Evolutionary conservation across 2,113 vertebrate genomes (phyloP), one percentile per base, ranked within the genome.

Genomic region (Percopsis transmontana): DNA sequence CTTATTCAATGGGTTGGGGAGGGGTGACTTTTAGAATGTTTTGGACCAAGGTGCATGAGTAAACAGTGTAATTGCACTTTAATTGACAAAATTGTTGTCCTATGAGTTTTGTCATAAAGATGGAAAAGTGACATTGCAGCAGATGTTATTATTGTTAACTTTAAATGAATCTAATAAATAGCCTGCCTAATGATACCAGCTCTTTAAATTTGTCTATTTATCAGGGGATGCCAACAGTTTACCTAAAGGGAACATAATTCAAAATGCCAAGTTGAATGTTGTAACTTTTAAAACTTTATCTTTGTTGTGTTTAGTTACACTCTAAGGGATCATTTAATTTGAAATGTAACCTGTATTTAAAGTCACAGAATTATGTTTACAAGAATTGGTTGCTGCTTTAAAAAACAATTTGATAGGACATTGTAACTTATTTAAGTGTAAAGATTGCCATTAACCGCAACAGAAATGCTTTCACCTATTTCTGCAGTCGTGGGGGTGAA

Each of bases 31-130:
- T 68, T 76, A 75, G 66, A 79, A 69, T 55, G 72, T 66, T 84
- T 81, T 77, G 67, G 66, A 64, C 68, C 79, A 70, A 82, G 68
- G 75, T 81, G 80, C 72, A 75, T 58, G 74, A 78, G 77, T 74
- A 82, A 87, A 81, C 74, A 75, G 67, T 76, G 82, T 90, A 91
- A 92, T 91, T 88, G 87, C 88, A 91, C 90, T 91, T 91, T 85
- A 67, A 83, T 72, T 61, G 69, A 83, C 48, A 80, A 68, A 72
- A 66, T 81, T 60, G 72, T 71, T 66, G 64, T 82, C 81, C 71
- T 77, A 33, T 39, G 42, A 80, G 53, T 62, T 75, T 73, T 75
- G 69, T 21, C 20, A 68, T 63, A 48, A 66, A 66, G 74, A 79
- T 54, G 58, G 78, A 83, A 77, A 72, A 72, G 70, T 61, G 58